Conservation (phyloP, 2,113 vertebrate species). For the Montifringilla adamsi region DNA sequence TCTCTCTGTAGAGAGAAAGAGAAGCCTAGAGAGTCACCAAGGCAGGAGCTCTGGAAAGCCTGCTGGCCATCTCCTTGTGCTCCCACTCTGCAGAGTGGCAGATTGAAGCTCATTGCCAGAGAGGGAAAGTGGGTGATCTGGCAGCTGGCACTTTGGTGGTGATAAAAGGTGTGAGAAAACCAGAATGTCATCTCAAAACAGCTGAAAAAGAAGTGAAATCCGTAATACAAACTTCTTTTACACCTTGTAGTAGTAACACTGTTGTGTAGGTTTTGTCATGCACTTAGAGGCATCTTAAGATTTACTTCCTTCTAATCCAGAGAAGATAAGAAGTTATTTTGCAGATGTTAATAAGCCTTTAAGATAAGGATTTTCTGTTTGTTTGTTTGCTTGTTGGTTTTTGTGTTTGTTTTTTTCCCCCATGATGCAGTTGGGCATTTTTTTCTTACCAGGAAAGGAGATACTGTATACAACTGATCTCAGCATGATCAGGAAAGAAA, state of each 20-base stretch:
- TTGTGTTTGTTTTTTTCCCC: accelerated
- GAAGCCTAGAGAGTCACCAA: background rate
- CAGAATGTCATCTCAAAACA: background rate
- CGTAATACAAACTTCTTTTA: background rate
- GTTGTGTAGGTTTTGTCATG: background rate
- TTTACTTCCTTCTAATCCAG: background rate
- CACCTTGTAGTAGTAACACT: background rate
- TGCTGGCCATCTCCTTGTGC: background rate
- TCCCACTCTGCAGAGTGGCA: background rate
- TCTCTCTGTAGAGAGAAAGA: background rate
- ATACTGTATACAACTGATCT: background rate
- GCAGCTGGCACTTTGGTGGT: background rate
- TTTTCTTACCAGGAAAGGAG: background rate
- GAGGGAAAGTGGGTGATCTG: background rate
- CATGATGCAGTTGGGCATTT: background rate
- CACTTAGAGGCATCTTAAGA: background rate
- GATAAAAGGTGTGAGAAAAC: background rate
- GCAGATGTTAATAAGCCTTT: background rate
- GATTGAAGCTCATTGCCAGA: background rate
- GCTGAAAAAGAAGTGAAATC: background rate
- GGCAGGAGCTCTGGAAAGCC: background rate
- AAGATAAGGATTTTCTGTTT: background rate
- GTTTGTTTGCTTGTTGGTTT: background rate
- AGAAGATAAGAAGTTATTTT: background rate
- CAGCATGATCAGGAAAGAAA: background rate